Conservation (phyloP, 2,113 vertebrate species). For the Hystrix brachyura region DNA sequence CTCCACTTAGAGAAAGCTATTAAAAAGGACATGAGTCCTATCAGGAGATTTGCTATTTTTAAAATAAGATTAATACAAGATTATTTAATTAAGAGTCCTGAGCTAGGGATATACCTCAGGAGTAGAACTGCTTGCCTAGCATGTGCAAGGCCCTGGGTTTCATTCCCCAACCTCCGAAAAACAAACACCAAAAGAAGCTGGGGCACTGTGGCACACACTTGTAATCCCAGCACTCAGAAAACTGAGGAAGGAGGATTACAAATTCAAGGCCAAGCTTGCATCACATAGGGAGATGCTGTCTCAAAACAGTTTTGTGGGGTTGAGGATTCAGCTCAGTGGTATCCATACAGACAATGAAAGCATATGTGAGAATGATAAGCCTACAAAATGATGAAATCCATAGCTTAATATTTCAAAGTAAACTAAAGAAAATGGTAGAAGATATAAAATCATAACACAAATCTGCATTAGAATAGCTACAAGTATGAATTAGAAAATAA, state of each 20-base stretch:
- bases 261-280: too few relatives aligned
- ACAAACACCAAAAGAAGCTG: not conserved
- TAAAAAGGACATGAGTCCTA: not conserved
- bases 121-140: not conserved
- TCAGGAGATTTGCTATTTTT: conserved; percentile 27
- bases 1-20: conserved; percentile 31
- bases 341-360: not conserved
- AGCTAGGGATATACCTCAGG: not conserved
- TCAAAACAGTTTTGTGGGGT: too few relatives aligned
- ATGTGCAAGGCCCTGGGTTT: not conserved
- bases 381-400: not conserved
- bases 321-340: not conserved
- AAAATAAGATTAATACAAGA: conserved; percentile 36
- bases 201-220: not conserved
- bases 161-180: not conserved
- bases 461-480: not conserved
- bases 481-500: not conserved
- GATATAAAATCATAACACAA: not conserved
- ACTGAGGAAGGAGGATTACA: too few relatives aligned
- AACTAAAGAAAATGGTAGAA: not conserved
- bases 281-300: too few relatives aligned
- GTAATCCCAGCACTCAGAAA: not conserved
- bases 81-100: conserved; percentile 32
- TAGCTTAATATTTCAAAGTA: not conserved
- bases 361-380: not conserved